Evolutionary conservation across 1,140 invertebrate species (phyloP).

Genomic region (Cherax destructor): DNA sequence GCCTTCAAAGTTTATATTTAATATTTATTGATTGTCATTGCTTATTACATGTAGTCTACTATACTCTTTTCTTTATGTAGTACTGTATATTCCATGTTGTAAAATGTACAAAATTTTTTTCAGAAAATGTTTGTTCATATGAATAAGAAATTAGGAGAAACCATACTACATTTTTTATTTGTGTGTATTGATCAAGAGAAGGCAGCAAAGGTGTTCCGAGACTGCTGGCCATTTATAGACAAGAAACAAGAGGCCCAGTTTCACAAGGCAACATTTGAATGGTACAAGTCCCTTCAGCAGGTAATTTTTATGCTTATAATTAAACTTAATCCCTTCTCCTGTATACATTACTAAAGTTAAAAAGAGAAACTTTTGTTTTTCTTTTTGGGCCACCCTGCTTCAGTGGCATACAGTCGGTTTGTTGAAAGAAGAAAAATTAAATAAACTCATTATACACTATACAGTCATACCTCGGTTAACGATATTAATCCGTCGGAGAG

Average conservation of each 20-base stretch:
- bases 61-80: background rate
- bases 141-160: constrained; percentile 62
- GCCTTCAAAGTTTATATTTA: no score
- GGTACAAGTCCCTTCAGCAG: constrained; percentile 64
- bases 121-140: constrained; percentile 58
- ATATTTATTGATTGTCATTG: no score
- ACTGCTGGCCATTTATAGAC: constrained; percentile 65
- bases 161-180: constrained; percentile 58
- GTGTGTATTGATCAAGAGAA: constrained; percentile 48
- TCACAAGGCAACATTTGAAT: constrained; percentile 64
- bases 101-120: background rate
- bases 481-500: no score
- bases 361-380: no score
- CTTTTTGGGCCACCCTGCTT: no score
- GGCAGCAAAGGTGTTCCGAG: constrained; percentile 52
- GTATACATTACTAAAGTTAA: no score
- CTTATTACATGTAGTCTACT: no score
- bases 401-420: no score
- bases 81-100: background rate
- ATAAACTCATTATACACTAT: no score
- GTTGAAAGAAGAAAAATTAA: no score
- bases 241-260: constrained; percentile 61
- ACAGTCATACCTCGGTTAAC: no score
- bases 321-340: no score
- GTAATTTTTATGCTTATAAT: constrained; percentile 1